Percentiles rank a stretch among this genome's conserved stretches.
phyloP scores from a whole-genome alignment of 2,113 vertebrate genomes.

The Ochotona princeps region DNA sequence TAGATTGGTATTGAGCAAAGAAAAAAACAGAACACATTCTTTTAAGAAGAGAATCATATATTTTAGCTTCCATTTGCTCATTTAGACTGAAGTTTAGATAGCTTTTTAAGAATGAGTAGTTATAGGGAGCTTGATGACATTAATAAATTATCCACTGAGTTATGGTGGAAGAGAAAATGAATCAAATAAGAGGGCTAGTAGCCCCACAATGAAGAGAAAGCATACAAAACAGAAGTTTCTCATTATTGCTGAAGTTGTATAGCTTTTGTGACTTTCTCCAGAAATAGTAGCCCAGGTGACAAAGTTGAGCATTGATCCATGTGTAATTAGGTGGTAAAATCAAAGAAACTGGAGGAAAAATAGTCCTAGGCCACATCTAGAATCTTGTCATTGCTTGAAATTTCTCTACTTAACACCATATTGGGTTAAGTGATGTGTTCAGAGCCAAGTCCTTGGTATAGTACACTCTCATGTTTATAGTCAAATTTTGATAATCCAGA shows the following conservation, averaged over 20 bases:
- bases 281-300: not conserved
- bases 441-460: no score
- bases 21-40: not conserved
- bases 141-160: not conserved
- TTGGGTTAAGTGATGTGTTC: no score
- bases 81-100: slow-evolving; percentile 11
- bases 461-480: not conserved
- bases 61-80: not conserved
- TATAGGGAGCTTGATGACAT: not conserved
- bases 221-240: no score
- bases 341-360: not conserved
- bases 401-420: no score
- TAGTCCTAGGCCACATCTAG: not conserved
- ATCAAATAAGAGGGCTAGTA: not conserved
- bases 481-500: not conserved
- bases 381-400: not conserved
- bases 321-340: not conserved
- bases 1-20: slow-evolving; percentile 20
- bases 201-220: no score
- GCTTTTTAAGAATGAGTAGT: not conserved
- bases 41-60: not conserved
- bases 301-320: not conserved
- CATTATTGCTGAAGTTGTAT: no score
- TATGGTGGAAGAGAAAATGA: not conserved
- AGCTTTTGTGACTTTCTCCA: no score